These are phyloP conservation scores for Meloe dianella DNA, from an alignment of 2,888 invertebrate species.

Conservation along the genomic window DNA sequence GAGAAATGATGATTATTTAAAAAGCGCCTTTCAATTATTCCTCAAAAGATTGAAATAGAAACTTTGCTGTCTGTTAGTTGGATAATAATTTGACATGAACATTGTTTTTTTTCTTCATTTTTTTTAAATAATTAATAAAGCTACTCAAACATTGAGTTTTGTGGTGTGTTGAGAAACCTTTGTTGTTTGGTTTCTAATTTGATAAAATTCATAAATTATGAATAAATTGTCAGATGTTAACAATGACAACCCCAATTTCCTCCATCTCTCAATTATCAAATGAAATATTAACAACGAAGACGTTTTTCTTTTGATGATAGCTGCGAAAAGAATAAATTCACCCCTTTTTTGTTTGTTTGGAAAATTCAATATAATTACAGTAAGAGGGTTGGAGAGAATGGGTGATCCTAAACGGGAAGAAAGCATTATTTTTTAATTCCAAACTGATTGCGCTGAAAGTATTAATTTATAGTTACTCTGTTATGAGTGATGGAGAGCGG, in stretches of 20 bases:
- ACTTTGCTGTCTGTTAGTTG: slow-evolving; percentile 13
- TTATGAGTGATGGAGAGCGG: slow-evolving; percentile 47
- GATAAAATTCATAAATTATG: slow-evolving; percentile 43
- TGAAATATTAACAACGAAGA: slow-evolving; percentile 15
- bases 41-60: neutral
- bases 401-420: slow-evolving; percentile 4
- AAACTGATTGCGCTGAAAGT: slow-evolving; percentile 57
- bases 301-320: neutral
- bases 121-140: slow-evolving; percentile 18
- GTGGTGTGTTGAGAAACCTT: slow-evolving; percentile 42
- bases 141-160: neutral
- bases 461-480: slow-evolving; percentile 55
- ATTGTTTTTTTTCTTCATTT: neutral
- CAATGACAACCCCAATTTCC: slow-evolving; percentile 20
- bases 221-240: slow-evolving; percentile 25
- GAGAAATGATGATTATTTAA: neutral
- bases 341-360: slow-evolving; percentile 8
- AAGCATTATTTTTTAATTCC: slow-evolving; percentile 52
- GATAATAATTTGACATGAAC: slow-evolving; percentile 24
- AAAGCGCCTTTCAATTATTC: neutral
- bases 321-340: neutral
- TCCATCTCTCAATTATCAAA: slow-evolving; percentile 19
- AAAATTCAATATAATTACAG: slow-evolving; percentile 28
- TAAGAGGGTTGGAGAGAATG: neutral
- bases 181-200: slow-evolving; percentile 43